These are phyloP conservation scores for Corythornis madagascariensis DNA, from an alignment of 2,113 vertebrate genomes.

Conservation along the genomic window DNA sequence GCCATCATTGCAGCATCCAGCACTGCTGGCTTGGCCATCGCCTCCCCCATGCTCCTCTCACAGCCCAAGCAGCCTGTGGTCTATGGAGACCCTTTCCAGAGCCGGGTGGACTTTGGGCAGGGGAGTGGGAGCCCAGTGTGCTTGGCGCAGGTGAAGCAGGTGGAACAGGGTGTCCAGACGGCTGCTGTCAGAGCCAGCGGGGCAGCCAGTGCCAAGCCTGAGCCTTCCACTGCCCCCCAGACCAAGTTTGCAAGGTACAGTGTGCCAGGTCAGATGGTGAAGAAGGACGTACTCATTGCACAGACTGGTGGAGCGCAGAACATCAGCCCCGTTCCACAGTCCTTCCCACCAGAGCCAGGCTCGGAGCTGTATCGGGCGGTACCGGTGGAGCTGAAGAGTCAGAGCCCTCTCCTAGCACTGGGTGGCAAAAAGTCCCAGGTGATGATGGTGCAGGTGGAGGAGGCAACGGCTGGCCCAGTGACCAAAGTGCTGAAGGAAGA, in stretches of 20 bases:
- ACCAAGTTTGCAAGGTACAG: constrained; percentile 90
- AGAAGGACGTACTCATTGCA: constrained; percentile 87
- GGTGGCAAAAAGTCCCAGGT: constrained; percentile 87
- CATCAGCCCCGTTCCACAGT: constrained; percentile 77
- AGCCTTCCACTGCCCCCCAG: constrained; percentile 79
- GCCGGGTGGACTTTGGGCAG: constrained; percentile 92
- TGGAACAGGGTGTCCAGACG: constrained; percentile 77
- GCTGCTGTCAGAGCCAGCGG: constrained; percentile 41
- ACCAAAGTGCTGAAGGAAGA: constrained; percentile 91
- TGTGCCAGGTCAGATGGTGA: constrained; percentile 87
- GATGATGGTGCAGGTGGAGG: constrained; percentile 95
- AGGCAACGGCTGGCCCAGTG: constrained; percentile 77
- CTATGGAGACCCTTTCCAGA: constrained; percentile 95
- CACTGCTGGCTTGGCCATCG: constrained; percentile 88
- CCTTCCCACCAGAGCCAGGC: constrained; percentile 79
- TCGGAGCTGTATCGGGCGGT: constrained; percentile 82
- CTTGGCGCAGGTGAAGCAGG: constrained; percentile 86
- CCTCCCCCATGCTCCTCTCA: constrained; percentile 87
- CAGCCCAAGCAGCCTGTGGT: constrained; percentile 89
- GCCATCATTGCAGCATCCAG: constrained; percentile 84
- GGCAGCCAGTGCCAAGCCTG: constrained; percentile 75
- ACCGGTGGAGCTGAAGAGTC: constrained; percentile 87
- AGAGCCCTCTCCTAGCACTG: constrained; percentile 81
- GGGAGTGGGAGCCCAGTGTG: constrained; percentile 89
- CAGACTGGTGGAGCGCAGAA: constrained; percentile 81